Percentiles rank a stretch among this genome's conserved stretches.
phyloP scores from a whole-genome alignment of 1,140 invertebrate species.

The Drosophila biarmipes region DNA sequence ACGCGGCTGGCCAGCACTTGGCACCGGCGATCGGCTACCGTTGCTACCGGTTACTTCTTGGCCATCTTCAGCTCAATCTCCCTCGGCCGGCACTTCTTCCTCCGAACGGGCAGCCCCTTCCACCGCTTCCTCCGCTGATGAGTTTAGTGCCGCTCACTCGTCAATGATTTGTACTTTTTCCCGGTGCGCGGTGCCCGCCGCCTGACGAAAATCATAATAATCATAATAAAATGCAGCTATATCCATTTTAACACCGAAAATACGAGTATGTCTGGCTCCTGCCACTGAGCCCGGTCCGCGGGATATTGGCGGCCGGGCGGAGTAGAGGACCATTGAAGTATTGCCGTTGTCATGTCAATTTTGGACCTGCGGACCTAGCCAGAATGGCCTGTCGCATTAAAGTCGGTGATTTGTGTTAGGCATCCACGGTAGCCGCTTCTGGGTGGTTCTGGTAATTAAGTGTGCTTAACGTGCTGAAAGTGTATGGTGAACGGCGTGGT shows the following conservation, averaged over 20 bases:
- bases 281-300: slow-evolving; percentile 4
- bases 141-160: slow-evolving; percentile 72
- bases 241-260: slow-evolving; percentile 82
- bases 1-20: slow-evolving; percentile 62
- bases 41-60: slow-evolving; percentile 65
- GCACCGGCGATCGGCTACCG: slow-evolving; percentile 65
- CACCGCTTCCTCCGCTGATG: slow-evolving; percentile 62
- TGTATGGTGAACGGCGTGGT: slow-evolving; percentile 39
- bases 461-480: slow-evolving; percentile 70
- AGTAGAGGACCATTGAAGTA: slow-evolving; percentile 51
- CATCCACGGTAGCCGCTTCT: slow-evolving; percentile 62
- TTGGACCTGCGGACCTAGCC: slow-evolving; percentile 16
- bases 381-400: slow-evolving; percentile 70
- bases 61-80: slow-evolving; percentile 6
- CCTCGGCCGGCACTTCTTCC: slow-evolving; percentile 19
- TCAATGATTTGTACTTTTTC: slow-evolving; percentile 75
- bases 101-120: slow-evolving; percentile 11
- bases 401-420: slow-evolving; percentile 78
- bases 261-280: slow-evolving; percentile 53
- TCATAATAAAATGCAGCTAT: slow-evolving; percentile 83
- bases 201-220: slow-evolving; percentile 80
- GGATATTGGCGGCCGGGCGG: slow-evolving; percentile 1
- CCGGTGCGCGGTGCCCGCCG: slow-evolving; percentile 42
- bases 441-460: slow-evolving; percentile 78
- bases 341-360: slow-evolving; percentile 79